A percentile compares a stretch with the other conserved stretches of the same genome.
Evolutionary conservation across 2,888 invertebrate species (phyloP).

Genomic region (Aphodius sticticus): DNA sequence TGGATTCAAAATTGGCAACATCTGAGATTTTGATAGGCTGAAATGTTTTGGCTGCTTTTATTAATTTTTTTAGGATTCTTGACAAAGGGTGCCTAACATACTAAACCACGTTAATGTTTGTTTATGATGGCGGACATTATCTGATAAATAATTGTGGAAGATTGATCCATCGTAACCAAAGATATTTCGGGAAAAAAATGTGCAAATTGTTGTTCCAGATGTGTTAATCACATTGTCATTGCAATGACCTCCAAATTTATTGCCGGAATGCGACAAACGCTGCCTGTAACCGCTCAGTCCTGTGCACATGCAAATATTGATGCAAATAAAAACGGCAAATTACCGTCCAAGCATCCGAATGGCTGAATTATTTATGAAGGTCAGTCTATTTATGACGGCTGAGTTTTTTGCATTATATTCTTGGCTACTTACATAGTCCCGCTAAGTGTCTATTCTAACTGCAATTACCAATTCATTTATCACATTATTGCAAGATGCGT

Average conservation of each 20-base stretch:
- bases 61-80: too few relatives aligned
- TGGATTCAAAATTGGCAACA: too few relatives aligned
- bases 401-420: background rate
- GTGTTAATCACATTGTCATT: background rate
- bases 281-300: background rate
- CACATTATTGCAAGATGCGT: too few relatives aligned
- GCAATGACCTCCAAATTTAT: slow-evolving; percentile 4
- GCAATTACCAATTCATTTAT: too few relatives aligned
- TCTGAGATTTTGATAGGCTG: too few relatives aligned
- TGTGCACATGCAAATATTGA: slow-evolving; percentile 4
- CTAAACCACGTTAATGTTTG: too few relatives aligned
- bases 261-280: background rate
- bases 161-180: background rate
- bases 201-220: background rate
- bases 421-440: too few relatives aligned
- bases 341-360: background rate
- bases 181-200: too few relatives aligned
- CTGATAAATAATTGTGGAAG: background rate
- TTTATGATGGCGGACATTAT: too few relatives aligned
- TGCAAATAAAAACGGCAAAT: background rate
- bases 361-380: background rate
- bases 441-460: too few relatives aligned
- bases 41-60: too few relatives aligned
- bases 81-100: too few relatives aligned
- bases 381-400: background rate